phyloP scores from a whole-genome alignment of 2,888 invertebrate species.

The Polylopha cassiicola region DNA sequence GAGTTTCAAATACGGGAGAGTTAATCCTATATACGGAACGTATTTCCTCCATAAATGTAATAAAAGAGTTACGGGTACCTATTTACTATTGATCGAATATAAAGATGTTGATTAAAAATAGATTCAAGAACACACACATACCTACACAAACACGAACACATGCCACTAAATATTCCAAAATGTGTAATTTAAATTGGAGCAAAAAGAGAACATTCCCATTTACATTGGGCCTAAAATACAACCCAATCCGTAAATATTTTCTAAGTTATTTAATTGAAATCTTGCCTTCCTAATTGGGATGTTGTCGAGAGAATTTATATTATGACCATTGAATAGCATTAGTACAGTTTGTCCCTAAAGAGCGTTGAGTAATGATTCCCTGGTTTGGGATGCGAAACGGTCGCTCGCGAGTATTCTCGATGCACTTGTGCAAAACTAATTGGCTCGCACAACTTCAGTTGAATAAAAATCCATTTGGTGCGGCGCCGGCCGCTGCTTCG shows the following conservation, averaged over 20 bases:
- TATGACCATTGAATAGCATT: conserved; percentile 26
- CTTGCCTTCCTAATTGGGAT: conserved; percentile 24
- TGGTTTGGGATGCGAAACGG: conserved; percentile 18
- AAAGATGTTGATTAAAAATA: not conserved
- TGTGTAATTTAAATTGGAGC: too few relatives aligned
- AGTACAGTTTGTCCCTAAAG: conserved; percentile 30
- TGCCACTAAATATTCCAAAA: too few relatives aligned
- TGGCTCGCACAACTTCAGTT: conserved; percentile 50
- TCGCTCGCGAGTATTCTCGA: conserved; percentile 47
- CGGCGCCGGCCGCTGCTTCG: conserved; percentile 56
- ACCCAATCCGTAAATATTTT: conserved; percentile 19
- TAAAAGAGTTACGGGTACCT: conserved; percentile 7
- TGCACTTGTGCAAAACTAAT: conserved; percentile 64
- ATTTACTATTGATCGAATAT: conserved; percentile 8
- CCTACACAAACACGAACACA: too few relatives aligned
- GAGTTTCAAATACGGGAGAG: conserved; percentile 20
- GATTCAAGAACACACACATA: too few relatives aligned
- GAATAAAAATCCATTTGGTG: conserved; percentile 44
- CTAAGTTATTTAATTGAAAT: conserved; percentile 22
- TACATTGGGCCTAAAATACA: too few relatives aligned
- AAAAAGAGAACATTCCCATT: too few relatives aligned
- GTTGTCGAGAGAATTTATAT: conserved; percentile 25
- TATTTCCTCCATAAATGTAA: conserved; percentile 12
- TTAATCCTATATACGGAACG: conserved; percentile 19
- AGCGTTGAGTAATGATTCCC: conserved; percentile 45